A percentile compares a stretch with the other conserved stretches of the same genome.
These are phyloP conservation scores for Spea bombifrons DNA, from an alignment of 2,113 vertebrate species.

Conservation along the genomic window DNA sequence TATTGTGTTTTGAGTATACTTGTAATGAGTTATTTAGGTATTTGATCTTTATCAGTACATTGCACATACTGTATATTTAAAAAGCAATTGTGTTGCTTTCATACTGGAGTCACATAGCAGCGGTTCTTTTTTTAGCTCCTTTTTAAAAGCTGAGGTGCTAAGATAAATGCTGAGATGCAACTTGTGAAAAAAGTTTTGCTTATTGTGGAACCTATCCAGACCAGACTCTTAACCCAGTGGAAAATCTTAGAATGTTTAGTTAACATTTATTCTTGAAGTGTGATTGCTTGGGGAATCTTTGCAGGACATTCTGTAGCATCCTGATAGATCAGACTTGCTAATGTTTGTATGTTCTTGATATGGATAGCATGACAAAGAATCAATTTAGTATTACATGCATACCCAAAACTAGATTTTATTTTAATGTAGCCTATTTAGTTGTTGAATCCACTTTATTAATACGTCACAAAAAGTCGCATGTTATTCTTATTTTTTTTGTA, in stretches of 20 bases:
- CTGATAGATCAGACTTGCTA: no score
- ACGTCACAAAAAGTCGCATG: no score
- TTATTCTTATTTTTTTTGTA: no score
- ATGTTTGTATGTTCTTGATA: no score
- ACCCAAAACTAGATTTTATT: no score
- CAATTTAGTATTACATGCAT: no score
- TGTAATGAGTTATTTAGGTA: neutral
- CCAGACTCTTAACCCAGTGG: conserved; percentile 33
- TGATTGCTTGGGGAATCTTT: conserved; percentile 20
- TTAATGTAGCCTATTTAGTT: no score
- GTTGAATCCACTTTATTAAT: no score
- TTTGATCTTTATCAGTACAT: neutral
- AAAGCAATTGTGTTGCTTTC: neutral
- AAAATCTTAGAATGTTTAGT: conserved; percentile 38
- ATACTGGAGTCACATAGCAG: neutral
- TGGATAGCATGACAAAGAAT: no score
- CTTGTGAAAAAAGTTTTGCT: neutral
- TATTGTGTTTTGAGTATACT: neutral
- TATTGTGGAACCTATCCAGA: conserved; percentile 26
- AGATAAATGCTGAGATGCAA: conserved; percentile 33
- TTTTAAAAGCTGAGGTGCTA: conserved; percentile 10
- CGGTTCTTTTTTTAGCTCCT: conserved; percentile 3
- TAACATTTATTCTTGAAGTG: conserved; percentile 26
- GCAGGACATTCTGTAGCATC: neutral
- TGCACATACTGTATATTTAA: conserved; percentile 25